Conservation (phyloP, 2,888 invertebrate genomes). For the Serrognathus titanus region DNA sequence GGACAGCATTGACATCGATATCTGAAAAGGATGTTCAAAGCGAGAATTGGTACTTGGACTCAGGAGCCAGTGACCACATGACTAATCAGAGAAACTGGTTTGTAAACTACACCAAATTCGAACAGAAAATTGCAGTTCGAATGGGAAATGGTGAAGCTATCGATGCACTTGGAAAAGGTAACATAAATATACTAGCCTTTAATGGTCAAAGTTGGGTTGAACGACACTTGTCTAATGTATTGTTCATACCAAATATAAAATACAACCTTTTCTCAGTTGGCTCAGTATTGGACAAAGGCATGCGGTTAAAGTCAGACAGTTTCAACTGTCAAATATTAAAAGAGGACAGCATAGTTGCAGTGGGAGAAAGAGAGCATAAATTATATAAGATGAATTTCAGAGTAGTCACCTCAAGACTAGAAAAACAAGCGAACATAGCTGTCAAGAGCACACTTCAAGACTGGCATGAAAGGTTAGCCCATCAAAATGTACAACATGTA, state of each 20-base stretch:
- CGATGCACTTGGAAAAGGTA: neutral
- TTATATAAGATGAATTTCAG: neutral
- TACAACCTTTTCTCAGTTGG: slow-evolving; percentile 3
- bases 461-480: slow-evolving; percentile 1
- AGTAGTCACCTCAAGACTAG: neutral
- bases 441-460: neutral
- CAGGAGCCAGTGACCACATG: neutral
- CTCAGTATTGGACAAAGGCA: neutral
- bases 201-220: neutral
- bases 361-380: neutral
- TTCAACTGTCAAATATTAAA: neutral
- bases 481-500: slow-evolving; percentile 6
- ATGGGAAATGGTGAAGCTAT: neutral
- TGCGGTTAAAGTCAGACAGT: neutral
- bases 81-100: neutral
- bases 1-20: neutral
- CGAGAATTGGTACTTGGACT: neutral
- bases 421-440: neutral
- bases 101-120: neutral
- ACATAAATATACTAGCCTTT: neutral
- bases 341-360: neutral
- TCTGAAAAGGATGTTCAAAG: neutral
- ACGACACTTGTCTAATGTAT: neutral
- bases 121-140: neutral
- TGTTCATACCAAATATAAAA: slow-evolving; percentile 5